Evolutionary conservation across 1,140 invertebrate species (phyloP).

Genomic region (Meloidogyne exigua): DNA sequence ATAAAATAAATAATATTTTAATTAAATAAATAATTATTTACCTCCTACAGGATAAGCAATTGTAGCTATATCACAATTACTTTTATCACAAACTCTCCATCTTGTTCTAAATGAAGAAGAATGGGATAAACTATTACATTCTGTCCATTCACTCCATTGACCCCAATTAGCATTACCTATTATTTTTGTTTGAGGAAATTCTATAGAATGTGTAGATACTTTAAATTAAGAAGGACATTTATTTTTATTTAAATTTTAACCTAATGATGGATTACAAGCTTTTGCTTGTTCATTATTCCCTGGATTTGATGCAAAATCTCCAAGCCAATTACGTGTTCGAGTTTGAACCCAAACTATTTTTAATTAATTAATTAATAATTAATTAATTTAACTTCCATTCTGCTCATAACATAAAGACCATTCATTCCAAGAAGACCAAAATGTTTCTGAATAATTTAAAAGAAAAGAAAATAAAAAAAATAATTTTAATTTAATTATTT

Average conservation of each 20-base stretch:
- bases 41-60: not conserved
- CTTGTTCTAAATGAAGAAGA: slow-evolving; percentile 1
- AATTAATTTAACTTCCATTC: slow-evolving; percentile 4
- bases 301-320: not conserved
- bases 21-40: not conserved
- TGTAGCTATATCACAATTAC: slow-evolving; percentile 8
- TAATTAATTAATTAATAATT: not conserved
- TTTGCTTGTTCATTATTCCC: slow-evolving; percentile 20
- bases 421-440: slow-evolving; percentile 19
- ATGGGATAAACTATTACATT: slow-evolving; percentile 6
- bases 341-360: slow-evolving; percentile 23
- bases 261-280: not conserved
- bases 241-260: not conserved
- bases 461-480: not conserved
- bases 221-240: not conserved
- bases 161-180: slow-evolving; percentile 14
- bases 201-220: not conserved
- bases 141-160: slow-evolving; percentile 26
- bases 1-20: not conserved
- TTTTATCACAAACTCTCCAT: slow-evolving; percentile 27
- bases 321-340: slow-evolving; percentile 16
- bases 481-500: not conserved
- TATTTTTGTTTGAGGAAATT: not conserved
- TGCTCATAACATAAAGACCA: slow-evolving; percentile 23
- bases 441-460: not conserved